phyloP scores from a whole-genome alignment of 2,113 vertebrate genomes.

The Zosterops borbonicus region DNA sequence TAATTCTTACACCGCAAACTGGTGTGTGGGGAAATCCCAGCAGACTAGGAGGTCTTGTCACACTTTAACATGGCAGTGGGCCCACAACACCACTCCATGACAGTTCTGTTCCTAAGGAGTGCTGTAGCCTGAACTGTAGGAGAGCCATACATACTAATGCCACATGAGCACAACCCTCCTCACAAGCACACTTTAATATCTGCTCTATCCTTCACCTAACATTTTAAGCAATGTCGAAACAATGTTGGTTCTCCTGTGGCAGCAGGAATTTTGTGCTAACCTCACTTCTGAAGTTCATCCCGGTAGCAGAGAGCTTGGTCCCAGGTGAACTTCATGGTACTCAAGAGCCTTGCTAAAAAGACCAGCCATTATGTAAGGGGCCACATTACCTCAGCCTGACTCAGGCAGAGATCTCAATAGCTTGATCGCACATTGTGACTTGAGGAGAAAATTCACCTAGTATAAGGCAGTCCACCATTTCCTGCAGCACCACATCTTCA shows the following conservation, averaged over 20 bases:
- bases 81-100: not conserved
- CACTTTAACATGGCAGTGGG: fast-evolving
- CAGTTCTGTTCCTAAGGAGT: not conserved
- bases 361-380: not conserved
- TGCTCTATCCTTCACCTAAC: not conserved
- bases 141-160: not conserved
- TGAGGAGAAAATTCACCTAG: not conserved
- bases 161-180: not conserved
- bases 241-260: not conserved
- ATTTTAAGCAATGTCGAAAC: not conserved
- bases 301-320: not conserved
- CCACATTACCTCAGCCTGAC: not conserved
- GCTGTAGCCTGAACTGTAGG: not conserved
- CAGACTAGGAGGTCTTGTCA: not conserved
- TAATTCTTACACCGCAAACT: not conserved
- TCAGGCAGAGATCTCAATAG: not conserved
- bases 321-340: not conserved
- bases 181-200: not conserved
- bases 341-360: not conserved
- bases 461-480: not conserved
- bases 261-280: not conserved
- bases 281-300: not conserved
- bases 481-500: not conserved
- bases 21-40: not conserved
- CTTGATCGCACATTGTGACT: not conserved